Evolutionary conservation across 2,888 invertebrate species (phyloP).

Genomic region (Drosophila gaucha): DNA sequence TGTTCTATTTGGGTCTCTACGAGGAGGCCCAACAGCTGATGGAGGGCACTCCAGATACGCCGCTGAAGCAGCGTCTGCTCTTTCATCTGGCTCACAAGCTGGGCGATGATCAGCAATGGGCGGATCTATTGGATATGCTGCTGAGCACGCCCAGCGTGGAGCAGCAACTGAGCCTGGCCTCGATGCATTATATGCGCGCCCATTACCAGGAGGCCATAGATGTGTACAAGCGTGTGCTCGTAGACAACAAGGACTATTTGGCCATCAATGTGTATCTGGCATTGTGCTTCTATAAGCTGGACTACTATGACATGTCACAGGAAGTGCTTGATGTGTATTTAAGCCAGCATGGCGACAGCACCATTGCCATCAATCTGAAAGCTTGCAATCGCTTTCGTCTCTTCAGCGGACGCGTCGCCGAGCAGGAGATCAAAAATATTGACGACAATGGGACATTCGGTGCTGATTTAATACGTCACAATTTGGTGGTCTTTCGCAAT

Average conservation of each 20-base stretch:
- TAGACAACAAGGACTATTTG: slow-evolving; percentile 96
- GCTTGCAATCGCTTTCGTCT: slow-evolving; percentile 90
- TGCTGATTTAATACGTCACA: slow-evolving; percentile 96
- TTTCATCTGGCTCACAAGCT: slow-evolving; percentile 98
- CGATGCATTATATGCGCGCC: slow-evolving; percentile 97
- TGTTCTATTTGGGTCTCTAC: slow-evolving; percentile 94
- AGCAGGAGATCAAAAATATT: slow-evolving; percentile 94
- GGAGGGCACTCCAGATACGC: slow-evolving; percentile 88
- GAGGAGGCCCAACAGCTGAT: slow-evolving; percentile 88
- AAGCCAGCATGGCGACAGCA: slow-evolving; percentile 95
- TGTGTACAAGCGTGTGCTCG: slow-evolving; percentile 96
- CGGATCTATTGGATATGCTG: slow-evolving; percentile 93
- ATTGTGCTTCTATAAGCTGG: slow-evolving; percentile 98
- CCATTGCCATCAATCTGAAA: slow-evolving; percentile 97
- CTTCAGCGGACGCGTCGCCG: slow-evolving; percentile 97
- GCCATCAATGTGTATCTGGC: slow-evolving; percentile 99
- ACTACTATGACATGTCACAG: slow-evolving; percentile 99
- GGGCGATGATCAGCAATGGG: slow-evolving; percentile 93
- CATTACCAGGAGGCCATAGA: slow-evolving; percentile 99
- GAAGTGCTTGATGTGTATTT: slow-evolving; percentile 98
- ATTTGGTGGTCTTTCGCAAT: slow-evolving; percentile 96
- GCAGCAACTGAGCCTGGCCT: slow-evolving; percentile 97
- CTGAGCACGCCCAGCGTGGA: slow-evolving; percentile 91
- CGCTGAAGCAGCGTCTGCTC: slow-evolving; percentile 90
- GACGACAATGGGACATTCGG: slow-evolving; percentile 92